Evolutionary conservation across 2,888 invertebrate species (phyloP), one percentile per base, ranked within the genome.

Genomic region (Eupithecia pulchellata): DNA sequence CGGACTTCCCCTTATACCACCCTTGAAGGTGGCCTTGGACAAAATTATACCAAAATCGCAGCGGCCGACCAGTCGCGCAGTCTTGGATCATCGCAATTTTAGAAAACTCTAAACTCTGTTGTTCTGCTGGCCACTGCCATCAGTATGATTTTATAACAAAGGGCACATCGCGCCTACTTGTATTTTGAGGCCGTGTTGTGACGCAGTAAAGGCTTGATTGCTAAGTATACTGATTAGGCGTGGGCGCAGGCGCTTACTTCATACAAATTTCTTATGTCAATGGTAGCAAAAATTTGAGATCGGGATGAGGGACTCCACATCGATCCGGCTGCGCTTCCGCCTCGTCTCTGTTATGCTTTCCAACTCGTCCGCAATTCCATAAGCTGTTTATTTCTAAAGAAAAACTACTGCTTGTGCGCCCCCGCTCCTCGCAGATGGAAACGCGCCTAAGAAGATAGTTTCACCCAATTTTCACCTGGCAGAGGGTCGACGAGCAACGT

Each of bases 401-500:
- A 36, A 36, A 39, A 3, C 17, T 39, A 42, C n/a, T 2, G 5
- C 4, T 17, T 17, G 17, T 17, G 17, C 17, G 39, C 5, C n/a
- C n/a, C 6, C 9, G 9, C 47, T n/a, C n/a, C 47, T 47, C 0
- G 13, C 5, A 32, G 30, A 11, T 2, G 17, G 14, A n/a, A 14
- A 32, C 2, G 11, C 8, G 14, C 20, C n/a, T 32, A 60, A 17
- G 32, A 60, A 60, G 8, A n/a, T 6, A 47, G 9, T 29, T 17
- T 20, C 52, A 95, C 97, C 97, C 81, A 97, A 97, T 77, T 29
- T 17, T 20, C 52, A 95, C 97, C 97, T 81, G 97, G 97, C 77
- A 95, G 91, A 0, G 98, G 96, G 92, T 98, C 98, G 17, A 97
- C 96, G 4, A 98, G 95, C 13, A 96, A 94, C 85, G 96, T 96